Evolutionary conservation across 2,797 vertebrate genomes (phyloP).

Genomic region (Discoglossus pictus): DNA sequence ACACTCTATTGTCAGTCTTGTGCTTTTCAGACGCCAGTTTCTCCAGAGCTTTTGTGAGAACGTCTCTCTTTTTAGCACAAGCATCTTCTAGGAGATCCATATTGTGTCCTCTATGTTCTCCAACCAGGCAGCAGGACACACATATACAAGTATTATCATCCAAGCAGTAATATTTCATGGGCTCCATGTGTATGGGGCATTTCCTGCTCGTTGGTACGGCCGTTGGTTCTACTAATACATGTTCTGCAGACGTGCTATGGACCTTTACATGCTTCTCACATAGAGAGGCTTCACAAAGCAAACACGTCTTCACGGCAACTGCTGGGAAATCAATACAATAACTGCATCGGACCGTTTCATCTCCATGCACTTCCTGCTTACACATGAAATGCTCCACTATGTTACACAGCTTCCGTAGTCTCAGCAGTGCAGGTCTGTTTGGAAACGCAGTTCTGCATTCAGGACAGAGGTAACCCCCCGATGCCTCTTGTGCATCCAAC

Average conservation of each 20-base stretch:
- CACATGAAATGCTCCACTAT: neutral
- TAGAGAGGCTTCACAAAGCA: neutral
- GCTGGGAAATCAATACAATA: neutral
- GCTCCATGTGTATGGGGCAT: neutral
- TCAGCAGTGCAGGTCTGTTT: slow-evolving; percentile 56
- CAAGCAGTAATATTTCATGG: neutral
- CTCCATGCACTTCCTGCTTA: too few relatives aligned
- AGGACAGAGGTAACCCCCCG: slow-evolving; percentile 60
- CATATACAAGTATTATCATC: neutral
- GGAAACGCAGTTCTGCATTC: slow-evolving; percentile 66
- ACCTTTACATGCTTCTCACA: neutral
- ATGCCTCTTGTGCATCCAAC: too few relatives aligned
- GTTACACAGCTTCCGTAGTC: slow-evolving; percentile 68
- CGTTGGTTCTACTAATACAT: neutral
- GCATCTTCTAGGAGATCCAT: neutral
- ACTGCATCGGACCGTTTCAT: neutral
- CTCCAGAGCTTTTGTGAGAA: neutral
- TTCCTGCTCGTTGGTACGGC: too few relatives aligned
- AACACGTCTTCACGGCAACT: neutral
- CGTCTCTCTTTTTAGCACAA: neutral
- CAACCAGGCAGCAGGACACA: neutral
- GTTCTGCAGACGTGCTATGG: neutral
- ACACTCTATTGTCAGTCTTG: neutral
- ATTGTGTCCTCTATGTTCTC: neutral
- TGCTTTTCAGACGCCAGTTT: neutral